Evolutionary conservation across 2,888 invertebrate species (phyloP), one percentile per base, ranked within the genome.

Genomic region (Drosophila antonietae): DNA sequence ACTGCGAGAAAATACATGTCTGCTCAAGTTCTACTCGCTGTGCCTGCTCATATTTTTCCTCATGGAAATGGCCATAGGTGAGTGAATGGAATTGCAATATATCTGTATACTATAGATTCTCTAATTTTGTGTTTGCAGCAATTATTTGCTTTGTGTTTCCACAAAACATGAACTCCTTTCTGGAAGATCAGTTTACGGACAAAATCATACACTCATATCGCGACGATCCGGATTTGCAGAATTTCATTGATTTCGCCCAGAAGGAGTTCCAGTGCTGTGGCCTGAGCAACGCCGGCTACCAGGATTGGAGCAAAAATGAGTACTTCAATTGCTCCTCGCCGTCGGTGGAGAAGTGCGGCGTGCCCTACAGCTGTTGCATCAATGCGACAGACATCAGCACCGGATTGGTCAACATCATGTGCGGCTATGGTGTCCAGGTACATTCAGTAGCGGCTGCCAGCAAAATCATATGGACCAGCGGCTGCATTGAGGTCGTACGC

Each of bases 311-410:
- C 55, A 96, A 97, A 93, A 98, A 98, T 92, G 97, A 97, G 90
- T 98, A 98, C 93, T 98, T 98, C 92, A 98, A 98, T 93, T 98
- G 98, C 88, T 96, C 96, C 39, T 98, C 98, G 15, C 97, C 97
- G 0, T 97, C 98, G 52, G 96, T 97, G 33, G 98, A 98, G 93
- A 94, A 96, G 71, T 98, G 98, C 90, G 98, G 98, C 4, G 98
- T 98, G 18, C 98, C 98, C 53, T 98, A 96, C 93, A 98, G 98
- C 15, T 98, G 98, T 92, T 98, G 98, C 91, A 97, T 97, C 80
- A 97, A 98, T 93, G 96, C 97, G 5, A 97, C 97, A 0, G 96
- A 97, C 91, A 97, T 97, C 76, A 96, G 97, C 69, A 97, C 97
- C 44, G 96, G 97, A 9, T 93, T 98, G 35, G 96, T 97, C 62